These are phyloP conservation scores for Sebastes dallii DNA, from an alignment of 2,797 vertebrate genomes.

Conservation along the genomic window DNA sequence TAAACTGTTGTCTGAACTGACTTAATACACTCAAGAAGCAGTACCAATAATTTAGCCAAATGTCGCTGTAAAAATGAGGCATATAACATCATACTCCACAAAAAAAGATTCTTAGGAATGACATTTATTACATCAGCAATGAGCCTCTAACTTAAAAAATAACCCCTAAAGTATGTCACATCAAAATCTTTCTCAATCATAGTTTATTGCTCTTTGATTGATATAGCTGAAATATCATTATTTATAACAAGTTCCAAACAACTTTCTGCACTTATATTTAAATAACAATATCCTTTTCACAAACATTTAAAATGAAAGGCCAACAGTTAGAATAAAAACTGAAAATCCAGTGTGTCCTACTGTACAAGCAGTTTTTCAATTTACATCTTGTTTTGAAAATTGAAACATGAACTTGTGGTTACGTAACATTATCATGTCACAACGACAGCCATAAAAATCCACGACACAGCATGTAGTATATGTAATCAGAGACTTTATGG, in stretches of 20 bases:
- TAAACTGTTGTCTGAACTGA: neutral
- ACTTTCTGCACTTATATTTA: neutral
- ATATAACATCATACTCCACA: neutral
- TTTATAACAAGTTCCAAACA: neutral
- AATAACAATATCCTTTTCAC: neutral
- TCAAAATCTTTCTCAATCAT: neutral
- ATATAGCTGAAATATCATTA: neutral
- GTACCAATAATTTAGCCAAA: neutral
- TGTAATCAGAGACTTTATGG: neutral
- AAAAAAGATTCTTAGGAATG: slow-evolving; percentile 35
- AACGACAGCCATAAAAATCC: neutral
- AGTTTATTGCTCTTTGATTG: slow-evolving; percentile 14
- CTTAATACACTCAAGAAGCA: neutral
- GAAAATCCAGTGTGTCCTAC: slow-evolving; percentile 14
- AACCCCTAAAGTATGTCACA: slow-evolving; percentile 1
- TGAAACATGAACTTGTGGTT: neutral
- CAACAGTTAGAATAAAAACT: slow-evolving; percentile 13
- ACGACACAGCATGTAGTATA: neutral
- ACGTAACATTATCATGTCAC: neutral
- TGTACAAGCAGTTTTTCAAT: neutral
- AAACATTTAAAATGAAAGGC: slow-evolving; percentile 16
- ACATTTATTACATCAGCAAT: slow-evolving; percentile 60
- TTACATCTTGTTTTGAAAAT: neutral
- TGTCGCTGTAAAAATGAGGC: neutral
- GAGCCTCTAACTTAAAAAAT: slow-evolving; percentile 36